A percentile compares a stretch with the other conserved stretches of the same genome.
These are phyloP conservation scores for Pristionchus arcanus DNA, from an alignment of 2,888 invertebrate genomes.

Conservation along the genomic window DNA sequence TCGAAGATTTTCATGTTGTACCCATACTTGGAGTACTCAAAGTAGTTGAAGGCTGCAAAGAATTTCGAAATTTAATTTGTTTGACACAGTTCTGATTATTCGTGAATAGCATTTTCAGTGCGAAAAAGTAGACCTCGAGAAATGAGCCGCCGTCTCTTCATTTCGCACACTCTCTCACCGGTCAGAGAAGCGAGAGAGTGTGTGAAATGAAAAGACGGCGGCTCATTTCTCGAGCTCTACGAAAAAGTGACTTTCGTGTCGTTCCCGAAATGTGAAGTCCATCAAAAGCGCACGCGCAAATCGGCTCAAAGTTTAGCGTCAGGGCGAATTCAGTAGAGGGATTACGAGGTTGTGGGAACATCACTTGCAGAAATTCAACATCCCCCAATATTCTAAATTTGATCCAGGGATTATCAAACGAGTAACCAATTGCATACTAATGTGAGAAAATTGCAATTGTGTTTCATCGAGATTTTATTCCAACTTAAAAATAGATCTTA, in stretches of 20 bases:
- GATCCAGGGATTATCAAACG: no score
- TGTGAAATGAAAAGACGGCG: no score
- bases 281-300: background rate
- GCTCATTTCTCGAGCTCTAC: background rate
- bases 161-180: no score
- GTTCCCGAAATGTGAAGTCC: background rate
- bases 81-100: no score
- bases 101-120: no score
- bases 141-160: no score
- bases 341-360: background rate
- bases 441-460: background rate
- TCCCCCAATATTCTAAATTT: no score
- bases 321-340: background rate
- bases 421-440: background rate
- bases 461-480: background rate
- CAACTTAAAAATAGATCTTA: background rate
- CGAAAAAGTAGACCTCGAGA: no score
- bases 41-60: slow-evolving; percentile 25
- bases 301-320: background rate
- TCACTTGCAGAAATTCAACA: background rate
- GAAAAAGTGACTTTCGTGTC: background rate
- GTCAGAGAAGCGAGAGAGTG: no score
- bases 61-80: background rate
- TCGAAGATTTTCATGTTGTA: slow-evolving; percentile 41
- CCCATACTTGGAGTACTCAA: slow-evolving; percentile 34